Conservation (phyloP, 2,797 vertebrate species). For the Mionectes olivaceus region DNA sequence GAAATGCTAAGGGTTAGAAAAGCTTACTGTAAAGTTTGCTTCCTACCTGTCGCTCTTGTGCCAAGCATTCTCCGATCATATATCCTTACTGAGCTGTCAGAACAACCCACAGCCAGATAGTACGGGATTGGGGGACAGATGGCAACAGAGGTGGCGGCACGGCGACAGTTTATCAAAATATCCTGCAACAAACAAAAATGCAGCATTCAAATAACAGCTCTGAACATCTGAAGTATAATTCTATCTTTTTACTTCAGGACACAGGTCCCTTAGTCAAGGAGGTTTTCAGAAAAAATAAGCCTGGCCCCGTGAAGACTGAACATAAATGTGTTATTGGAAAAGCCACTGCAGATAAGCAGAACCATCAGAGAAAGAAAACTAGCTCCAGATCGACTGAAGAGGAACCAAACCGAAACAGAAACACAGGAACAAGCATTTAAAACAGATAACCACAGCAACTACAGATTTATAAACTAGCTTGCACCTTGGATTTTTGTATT, state of each 20-base stretch:
- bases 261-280: neutral
- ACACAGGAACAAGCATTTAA: neutral
- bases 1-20: neutral
- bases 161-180: conserved; percentile 96
- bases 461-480: neutral
- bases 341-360: neutral
- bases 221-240: neutral
- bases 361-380: neutral
- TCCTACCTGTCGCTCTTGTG: conserved; percentile 93
- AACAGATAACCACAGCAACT: neutral
- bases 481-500: neutral
- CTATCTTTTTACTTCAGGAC: neutral
- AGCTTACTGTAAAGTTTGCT: neutral
- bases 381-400: neutral
- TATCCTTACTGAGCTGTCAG: conserved; percentile 97
- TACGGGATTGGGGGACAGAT: conserved; percentile 95
- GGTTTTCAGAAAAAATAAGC: neutral
- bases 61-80: conserved; percentile 97
- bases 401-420: neutral
- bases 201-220: neutral
- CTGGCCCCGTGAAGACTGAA: neutral
- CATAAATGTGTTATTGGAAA: neutral
- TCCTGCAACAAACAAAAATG: conserved; percentile 82
- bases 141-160: conserved; percentile 96
- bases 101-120: conserved; percentile 96